Base-by-base conservation (phyloP, 2,888 invertebrate genomes). In the Podabrus alpinus region DNA sequence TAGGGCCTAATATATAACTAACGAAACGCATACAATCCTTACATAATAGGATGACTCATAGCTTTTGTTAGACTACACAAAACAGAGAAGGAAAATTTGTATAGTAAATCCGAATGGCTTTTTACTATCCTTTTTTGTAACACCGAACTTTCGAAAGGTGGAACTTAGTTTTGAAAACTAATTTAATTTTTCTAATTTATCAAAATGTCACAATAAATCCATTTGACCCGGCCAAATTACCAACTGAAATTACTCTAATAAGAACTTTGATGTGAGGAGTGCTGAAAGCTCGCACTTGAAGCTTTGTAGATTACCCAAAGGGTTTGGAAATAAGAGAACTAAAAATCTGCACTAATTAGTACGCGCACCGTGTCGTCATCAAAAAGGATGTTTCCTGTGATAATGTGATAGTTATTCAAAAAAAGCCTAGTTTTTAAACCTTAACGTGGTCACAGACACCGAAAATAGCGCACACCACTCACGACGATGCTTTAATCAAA, bases 21-120 rank as follows among this genome's bases (percentile, higher is more conserved):
- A 75, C 71, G 71, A 71, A 75, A 75, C 75, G 74, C 64, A 71
- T 66, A 71, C 74, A 74, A 21, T 64, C 62, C 62, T 64, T 64
- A 64, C n/a, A 64, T 64, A 64, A 64, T 64, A 64, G 62, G 62
- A 64, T 64, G 62, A 64, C 62, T 64, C 62, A 64, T 64, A 64
- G 62, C 62, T 64, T 61, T 64, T 64, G 62, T 64, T 64, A 21
- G 62, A 64, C 21, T 45, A 45, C 45, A 45, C 45, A 45, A 45
- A 45, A 45, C 45, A 45, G 45, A 45, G 45, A 45, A 7, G 45
- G 45, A 45, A 45, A 45, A 45, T 45, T 45, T 45, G 45, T 45
- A 45, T 45, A n/a, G 7, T 45, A 45, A n/a, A 45, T 45, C 45
- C 45, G 45, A 45, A 45, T 45, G 29, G 45, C 45, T 45, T 45